A percentile compares a stretch with the other conserved stretches of the same genome.
These are phyloP conservation scores for Campylomormyrus tamandua DNA, from an alignment of 2,113 vertebrate species.

Conservation along the genomic window DNA sequence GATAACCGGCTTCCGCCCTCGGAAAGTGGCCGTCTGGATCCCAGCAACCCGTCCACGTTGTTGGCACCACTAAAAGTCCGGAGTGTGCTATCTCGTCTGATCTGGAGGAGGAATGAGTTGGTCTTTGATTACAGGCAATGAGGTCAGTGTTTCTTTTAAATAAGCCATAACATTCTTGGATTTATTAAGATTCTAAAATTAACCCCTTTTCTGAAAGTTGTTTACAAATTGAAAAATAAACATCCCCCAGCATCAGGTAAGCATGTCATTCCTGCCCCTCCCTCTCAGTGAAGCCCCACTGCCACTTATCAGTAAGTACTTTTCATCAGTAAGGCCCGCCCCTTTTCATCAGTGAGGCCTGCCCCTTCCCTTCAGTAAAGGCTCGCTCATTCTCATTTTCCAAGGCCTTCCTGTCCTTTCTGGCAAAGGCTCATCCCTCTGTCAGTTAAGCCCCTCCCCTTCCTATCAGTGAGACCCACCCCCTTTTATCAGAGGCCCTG, in stretches of 20 bases:
- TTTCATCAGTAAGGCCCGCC: too few relatives aligned
- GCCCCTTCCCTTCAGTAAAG: conserved; percentile 23
- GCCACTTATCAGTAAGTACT: background rate
- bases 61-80: background rate
- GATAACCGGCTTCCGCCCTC: background rate
- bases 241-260: background rate
- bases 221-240: background rate
- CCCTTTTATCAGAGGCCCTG: background rate
- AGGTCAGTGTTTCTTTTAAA: background rate
- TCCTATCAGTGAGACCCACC: background rate
- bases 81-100: too few relatives aligned
- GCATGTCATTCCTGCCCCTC: background rate
- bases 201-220: background rate
- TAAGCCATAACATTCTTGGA: background rate
- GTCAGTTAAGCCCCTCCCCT: background rate
- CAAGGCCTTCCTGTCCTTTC: background rate
- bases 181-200: background rate
- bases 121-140: background rate
- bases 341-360: conserved; percentile 69
- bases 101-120: background rate
- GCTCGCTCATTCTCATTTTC: background rate
- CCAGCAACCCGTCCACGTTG: background rate
- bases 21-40: background rate
- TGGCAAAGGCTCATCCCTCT: background rate
- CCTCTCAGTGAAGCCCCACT: background rate